phyloP scores from a whole-genome alignment of 2,113 vertebrate genomes.

The Bufo gargarizans region DNA sequence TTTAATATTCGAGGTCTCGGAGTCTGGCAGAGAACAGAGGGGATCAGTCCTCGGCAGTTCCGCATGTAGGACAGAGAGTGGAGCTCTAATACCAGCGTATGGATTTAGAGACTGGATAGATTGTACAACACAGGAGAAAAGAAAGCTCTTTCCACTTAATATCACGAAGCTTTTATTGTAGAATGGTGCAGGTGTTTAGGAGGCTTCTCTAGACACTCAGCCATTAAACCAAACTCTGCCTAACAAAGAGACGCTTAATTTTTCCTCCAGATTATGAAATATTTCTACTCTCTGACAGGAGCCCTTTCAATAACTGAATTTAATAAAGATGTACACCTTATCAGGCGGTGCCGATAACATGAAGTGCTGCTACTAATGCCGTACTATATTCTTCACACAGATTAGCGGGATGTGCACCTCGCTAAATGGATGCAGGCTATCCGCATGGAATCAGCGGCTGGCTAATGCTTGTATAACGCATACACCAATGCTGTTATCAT shows the following conservation, averaged over 20 bases:
- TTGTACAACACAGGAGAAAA: slow-evolving; percentile 61
- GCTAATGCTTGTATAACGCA: slow-evolving; percentile 81
- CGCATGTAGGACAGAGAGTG: slow-evolving; percentile 83
- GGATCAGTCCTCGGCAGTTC: slow-evolving; percentile 69
- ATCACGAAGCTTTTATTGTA: slow-evolving; percentile 82
- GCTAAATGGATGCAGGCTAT: slow-evolving; percentile 85
- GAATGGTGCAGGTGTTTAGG: slow-evolving; percentile 78
- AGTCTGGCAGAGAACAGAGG: not conserved
- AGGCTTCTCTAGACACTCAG: slow-evolving; percentile 74
- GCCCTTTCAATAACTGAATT: slow-evolving; percentile 89
- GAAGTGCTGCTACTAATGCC: slow-evolving; percentile 89
- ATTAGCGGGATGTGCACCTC: slow-evolving; percentile 81
- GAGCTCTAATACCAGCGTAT: slow-evolving; percentile 93
- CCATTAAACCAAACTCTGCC: slow-evolving; percentile 75
- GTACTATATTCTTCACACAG: slow-evolving; percentile 90
- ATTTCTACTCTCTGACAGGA: slow-evolving; percentile 85
- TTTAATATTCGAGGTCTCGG: not conserved
- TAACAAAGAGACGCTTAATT: slow-evolving; percentile 76
- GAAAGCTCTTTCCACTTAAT: slow-evolving; percentile 74
- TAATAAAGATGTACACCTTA: slow-evolving; percentile 97
- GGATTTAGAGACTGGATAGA: slow-evolving; percentile 61
- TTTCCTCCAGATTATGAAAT: slow-evolving; percentile 82
- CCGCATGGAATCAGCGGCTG: slow-evolving; percentile 85
- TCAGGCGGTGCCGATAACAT: slow-evolving; percentile 90
- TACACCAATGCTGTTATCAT: slow-evolving; percentile 78